These are phyloP conservation scores for Xenopus borealis DNA, from an alignment of 2,113 vertebrate species.

Conservation along the genomic window DNA sequence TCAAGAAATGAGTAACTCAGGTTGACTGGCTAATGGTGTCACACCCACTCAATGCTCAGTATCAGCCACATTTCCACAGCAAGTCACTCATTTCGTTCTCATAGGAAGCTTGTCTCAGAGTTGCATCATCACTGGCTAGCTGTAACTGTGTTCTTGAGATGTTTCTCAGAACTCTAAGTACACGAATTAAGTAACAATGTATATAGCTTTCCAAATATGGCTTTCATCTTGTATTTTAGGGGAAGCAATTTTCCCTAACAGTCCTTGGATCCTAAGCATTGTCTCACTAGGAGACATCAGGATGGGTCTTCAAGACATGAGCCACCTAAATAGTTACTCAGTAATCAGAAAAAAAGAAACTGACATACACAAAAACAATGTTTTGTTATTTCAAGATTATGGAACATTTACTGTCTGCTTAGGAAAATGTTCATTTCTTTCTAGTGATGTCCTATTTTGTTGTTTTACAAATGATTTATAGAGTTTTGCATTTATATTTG, in stretches of 20 bases:
- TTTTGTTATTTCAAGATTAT: no score
- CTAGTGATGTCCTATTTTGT: no score
- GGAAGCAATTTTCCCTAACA: neutral
- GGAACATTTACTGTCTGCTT: no score
- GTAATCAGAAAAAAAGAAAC: no score
- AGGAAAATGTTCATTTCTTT: no score
- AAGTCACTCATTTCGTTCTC: neutral
- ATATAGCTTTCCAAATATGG: neutral
- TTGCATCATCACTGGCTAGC: neutral
- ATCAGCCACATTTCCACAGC: conserved; percentile 2
- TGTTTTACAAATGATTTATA: no score
- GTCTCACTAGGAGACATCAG: neutral
- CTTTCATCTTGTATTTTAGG: neutral
- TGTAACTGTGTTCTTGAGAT: neutral
- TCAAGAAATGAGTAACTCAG: conserved; percentile 52
- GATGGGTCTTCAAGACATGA: no score
- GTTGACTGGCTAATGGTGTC: conserved; percentile 53
- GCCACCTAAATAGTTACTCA: no score
- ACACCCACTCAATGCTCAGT: conserved; percentile 26
- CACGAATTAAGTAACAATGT: neutral
- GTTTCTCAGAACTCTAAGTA: conserved; percentile 53
- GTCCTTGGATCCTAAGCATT: neutral
- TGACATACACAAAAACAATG: no score
- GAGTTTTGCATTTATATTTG: no score
- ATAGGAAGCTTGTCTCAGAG: neutral